These are phyloP conservation scores for Tapirus indicus DNA, from an alignment of 2,797 vertebrate genomes.

Conservation along the genomic window DNA sequence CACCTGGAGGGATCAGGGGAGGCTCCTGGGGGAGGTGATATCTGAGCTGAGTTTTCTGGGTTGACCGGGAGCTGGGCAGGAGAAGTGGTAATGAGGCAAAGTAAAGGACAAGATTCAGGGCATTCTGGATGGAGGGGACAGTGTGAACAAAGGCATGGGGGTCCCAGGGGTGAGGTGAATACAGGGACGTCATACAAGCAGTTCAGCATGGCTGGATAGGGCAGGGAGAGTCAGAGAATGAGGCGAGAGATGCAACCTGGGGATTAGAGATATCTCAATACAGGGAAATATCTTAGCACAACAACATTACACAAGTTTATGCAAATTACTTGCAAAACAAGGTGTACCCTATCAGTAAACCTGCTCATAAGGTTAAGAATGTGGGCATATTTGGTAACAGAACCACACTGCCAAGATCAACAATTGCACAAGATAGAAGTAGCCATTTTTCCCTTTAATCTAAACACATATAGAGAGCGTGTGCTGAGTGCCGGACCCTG, in stretches of 20 bases:
- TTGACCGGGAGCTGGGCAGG: neutral
- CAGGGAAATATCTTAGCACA: neutral
- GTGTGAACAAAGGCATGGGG: neutral
- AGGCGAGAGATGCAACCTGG: neutral
- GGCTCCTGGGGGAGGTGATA: neutral
- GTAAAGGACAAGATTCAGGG: neutral
- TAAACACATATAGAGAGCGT: neutral
- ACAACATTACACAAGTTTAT: slow-evolving; percentile 16
- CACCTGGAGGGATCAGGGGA: neutral
- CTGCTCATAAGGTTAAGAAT: neutral
- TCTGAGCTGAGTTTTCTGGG: neutral
- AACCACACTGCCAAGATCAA: slow-evolving; percentile 22
- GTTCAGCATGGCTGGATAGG: neutral
- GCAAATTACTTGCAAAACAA: slow-evolving; percentile 41
- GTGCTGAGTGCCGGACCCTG: neutral
- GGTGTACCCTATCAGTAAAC: neutral
- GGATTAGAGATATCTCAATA: neutral
- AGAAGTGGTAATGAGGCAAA: neutral
- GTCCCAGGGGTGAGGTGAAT: neutral
- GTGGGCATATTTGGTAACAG: neutral
- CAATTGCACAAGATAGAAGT: neutral
- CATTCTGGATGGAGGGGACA: neutral
- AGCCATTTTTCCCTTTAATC: neutral
- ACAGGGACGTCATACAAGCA: neutral
- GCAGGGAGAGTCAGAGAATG: neutral